These are phyloP conservation scores for Globodera rostochiensis DNA, from an alignment of 1,140 invertebrate genomes.

Conservation along the genomic window DNA sequence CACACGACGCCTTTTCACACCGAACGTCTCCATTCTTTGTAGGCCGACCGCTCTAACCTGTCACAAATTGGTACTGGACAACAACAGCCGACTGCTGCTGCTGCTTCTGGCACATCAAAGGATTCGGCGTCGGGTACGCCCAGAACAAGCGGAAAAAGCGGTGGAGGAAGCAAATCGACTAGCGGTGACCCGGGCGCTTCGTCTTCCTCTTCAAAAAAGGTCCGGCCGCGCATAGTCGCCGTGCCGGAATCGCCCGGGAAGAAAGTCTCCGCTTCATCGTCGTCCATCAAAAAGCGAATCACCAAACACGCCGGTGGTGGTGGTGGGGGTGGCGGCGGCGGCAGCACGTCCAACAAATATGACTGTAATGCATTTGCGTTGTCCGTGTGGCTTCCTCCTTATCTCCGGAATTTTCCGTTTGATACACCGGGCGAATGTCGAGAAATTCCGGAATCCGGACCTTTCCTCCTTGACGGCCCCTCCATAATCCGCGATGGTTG, in stretches of 20 bases:
- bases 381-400: too few species aligned
- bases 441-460: too few species aligned
- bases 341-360: background rate
- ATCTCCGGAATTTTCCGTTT: too few species aligned
- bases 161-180: background rate
- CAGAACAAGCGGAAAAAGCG: background rate
- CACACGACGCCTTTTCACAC: background rate
- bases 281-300: background rate
- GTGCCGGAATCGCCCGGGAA: background rate
- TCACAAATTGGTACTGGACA: constrained; percentile 18
- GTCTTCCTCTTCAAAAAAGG: background rate
- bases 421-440: too few species aligned
- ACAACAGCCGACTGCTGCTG: background rate
- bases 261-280: background rate
- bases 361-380: too few species aligned
- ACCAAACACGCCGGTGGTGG: background rate
- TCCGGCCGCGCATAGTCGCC: background rate
- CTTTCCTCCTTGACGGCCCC: too few species aligned
- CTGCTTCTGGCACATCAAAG: background rate
- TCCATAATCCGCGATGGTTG: too few species aligned
- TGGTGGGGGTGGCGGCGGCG: background rate
- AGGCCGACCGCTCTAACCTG: constrained; percentile 27
- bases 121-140: background rate
- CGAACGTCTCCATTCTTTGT: background rate
- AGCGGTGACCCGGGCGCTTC: too few species aligned